These are phyloP conservation scores for Gonioctena quinquepunctata DNA, from an alignment of 1,140 invertebrate species.

Conservation along the genomic window DNA sequence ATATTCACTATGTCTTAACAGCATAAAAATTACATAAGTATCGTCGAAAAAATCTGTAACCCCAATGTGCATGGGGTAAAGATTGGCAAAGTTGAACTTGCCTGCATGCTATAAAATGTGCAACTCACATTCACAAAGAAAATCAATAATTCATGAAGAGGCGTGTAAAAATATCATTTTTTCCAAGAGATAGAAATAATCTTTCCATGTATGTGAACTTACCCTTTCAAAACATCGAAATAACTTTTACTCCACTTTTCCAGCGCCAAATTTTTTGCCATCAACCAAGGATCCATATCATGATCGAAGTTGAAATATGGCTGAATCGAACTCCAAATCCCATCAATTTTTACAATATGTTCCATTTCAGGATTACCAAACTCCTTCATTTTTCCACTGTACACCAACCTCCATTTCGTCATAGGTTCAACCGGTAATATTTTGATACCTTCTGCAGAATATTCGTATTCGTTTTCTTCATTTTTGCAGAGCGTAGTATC, in stretches of 20 bases:
- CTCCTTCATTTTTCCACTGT: conserved; percentile 68
- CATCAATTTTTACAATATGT: conserved; percentile 57
- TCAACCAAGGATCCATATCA: conserved; percentile 63
- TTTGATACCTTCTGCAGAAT: conserved; percentile 62
- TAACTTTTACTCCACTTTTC: conserved; percentile 70
- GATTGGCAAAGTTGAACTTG: too few species aligned
- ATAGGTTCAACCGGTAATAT: conserved; percentile 60
- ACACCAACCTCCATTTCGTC: conserved; percentile 67
- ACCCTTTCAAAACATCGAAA: conserved; percentile 68
- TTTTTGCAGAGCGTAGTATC: conserved; percentile 63
- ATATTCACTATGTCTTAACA: too few species aligned
- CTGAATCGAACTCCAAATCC: conserved; percentile 58
- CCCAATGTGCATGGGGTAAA: too few species aligned
- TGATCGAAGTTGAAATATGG: conserved; percentile 68
- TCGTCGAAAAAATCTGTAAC: too few species aligned
- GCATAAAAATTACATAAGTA: too few species aligned
- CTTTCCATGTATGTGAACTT: too few species aligned
- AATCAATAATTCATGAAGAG: too few species aligned
- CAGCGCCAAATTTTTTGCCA: conserved; percentile 66
- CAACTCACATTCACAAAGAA: too few species aligned
- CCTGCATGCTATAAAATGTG: too few species aligned
- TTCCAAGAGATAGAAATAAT: too few species aligned
- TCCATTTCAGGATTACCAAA: conserved; percentile 25
- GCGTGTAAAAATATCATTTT: too few species aligned
- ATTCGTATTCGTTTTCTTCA: conserved; percentile 57